These are phyloP conservation scores for Himantopus leucocephalus DNA, from an alignment of 2,113 vertebrate genomes.

Conservation along the genomic window DNA sequence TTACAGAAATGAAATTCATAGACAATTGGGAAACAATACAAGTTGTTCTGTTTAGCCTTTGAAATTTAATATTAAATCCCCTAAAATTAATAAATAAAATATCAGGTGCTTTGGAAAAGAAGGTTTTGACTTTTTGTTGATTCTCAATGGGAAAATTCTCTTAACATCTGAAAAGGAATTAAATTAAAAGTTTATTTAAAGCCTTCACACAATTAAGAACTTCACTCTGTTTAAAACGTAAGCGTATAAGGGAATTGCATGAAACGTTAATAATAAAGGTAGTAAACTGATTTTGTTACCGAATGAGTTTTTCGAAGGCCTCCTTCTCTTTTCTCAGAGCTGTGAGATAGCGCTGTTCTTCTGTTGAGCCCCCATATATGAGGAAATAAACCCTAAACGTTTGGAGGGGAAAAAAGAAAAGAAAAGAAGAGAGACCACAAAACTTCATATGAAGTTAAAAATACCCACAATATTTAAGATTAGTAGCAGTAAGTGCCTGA, in stretches of 20 bases:
- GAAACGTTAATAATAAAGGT: background rate
- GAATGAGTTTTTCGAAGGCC: constrained; percentile 96
- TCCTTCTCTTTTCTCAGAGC: constrained; percentile 91
- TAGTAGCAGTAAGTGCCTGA: background rate
- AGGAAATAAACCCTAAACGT: constrained; percentile 92
- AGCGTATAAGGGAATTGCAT: background rate
- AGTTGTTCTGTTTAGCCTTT: background rate
- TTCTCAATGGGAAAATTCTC: background rate
- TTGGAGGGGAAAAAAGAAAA: background rate
- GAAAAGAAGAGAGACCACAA: background rate
- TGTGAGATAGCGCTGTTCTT: constrained; percentile 96
- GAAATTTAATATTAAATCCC: background rate
- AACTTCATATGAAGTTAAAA: background rate
- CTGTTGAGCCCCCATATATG: constrained; percentile 93
- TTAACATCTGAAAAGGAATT: background rate
- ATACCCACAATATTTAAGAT: background rate
- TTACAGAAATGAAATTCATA: background rate
- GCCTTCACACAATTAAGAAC: background rate
- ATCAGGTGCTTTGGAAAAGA: background rate
- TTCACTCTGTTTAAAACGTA: background rate
- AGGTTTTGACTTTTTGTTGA: background rate
- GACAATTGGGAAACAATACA: background rate
- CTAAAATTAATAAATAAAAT: background rate
- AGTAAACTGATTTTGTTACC: constrained; percentile 67
- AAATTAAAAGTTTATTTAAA: background rate